Conservation (phyloP, 2,797 vertebrate genomes). For the Gastrophryne carolinensis region DNA sequence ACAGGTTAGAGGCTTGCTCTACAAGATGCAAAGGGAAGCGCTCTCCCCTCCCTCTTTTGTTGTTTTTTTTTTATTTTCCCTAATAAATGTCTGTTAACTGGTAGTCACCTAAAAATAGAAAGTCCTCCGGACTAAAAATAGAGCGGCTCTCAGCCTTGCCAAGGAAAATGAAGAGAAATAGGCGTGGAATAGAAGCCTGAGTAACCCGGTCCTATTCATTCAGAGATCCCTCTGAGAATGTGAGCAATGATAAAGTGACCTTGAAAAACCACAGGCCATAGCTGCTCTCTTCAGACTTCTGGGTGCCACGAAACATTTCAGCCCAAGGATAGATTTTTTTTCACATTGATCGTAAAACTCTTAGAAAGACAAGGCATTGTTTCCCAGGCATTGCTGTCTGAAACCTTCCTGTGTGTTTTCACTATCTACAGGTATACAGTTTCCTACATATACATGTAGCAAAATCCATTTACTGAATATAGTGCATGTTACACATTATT, state of each 20-base stretch:
- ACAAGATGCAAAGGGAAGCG: constrained; percentile 72
- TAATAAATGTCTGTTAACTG: constrained; percentile 91
- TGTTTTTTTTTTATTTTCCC: constrained; percentile 69
- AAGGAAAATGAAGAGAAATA: constrained; percentile 94
- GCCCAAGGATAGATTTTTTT: constrained; percentile 73
- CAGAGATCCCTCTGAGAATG: constrained; percentile 78
- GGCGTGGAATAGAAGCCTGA: constrained; percentile 81
- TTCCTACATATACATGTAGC: constrained; percentile 59
- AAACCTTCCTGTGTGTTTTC: constrained; percentile 63
- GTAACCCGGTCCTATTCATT: constrained; percentile 85
- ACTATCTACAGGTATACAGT: constrained; percentile 31
- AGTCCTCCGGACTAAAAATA: constrained; percentile 90
- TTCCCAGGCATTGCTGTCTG: constrained; percentile 68
- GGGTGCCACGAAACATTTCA: constrained; percentile 86
- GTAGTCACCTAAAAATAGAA: constrained; percentile 95
- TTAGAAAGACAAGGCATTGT: constrained; percentile 76
- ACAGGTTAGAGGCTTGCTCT: constrained; percentile 76
- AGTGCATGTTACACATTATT: too few species aligned
- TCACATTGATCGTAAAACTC: constrained; percentile 71
- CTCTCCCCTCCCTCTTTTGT: constrained; percentile 64
- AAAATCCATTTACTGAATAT: neutral
- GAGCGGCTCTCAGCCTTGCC: constrained; percentile 81
- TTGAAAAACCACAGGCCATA: constrained; percentile 77
- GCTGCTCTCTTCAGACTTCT: constrained; percentile 77
- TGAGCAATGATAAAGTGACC: constrained; percentile 78